A percentile compares a stretch with the other conserved stretches of the same genome.
Conservation (phyloP, 2,797 vertebrate genomes). For the Micrastur ruficollis region DNA sequence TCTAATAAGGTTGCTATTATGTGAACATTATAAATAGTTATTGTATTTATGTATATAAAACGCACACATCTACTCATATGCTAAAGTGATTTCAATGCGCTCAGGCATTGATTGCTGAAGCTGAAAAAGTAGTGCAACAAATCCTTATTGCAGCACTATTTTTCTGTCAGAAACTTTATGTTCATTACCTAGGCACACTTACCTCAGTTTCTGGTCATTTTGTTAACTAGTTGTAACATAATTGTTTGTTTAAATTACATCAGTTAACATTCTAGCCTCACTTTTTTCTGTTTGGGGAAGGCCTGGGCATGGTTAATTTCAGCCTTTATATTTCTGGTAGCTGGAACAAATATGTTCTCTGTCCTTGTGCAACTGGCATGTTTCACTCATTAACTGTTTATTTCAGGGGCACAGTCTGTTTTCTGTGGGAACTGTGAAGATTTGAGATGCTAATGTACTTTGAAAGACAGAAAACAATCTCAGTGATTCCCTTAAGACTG, state of each 20-base stretch:
- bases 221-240: not conserved
- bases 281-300: not conserved
- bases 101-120: not conserved
- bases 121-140: not conserved
- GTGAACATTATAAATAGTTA: not conserved
- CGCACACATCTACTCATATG: not conserved
- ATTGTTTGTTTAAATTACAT: not conserved
- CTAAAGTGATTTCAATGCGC: not conserved
- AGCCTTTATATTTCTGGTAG: constrained; percentile 12
- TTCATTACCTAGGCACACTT: not conserved
- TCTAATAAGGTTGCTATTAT: not conserved
- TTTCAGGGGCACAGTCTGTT: constrained; percentile 38
- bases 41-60: not conserved
- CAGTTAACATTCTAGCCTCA: not conserved
- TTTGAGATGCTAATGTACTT: constrained; percentile 47
- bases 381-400: constrained; percentile 49
- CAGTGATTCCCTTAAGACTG: constrained; percentile 53
- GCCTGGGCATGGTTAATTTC: not conserved
- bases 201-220: not conserved
- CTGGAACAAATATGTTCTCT: constrained; percentile 8
- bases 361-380: not conserved
- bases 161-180: not conserved
- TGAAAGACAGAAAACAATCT: constrained; percentile 51
- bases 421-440: constrained; percentile 56
- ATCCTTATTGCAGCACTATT: not conserved